Conservation (phyloP, 2,888 invertebrate species). For the Cistogaster globosa region DNA sequence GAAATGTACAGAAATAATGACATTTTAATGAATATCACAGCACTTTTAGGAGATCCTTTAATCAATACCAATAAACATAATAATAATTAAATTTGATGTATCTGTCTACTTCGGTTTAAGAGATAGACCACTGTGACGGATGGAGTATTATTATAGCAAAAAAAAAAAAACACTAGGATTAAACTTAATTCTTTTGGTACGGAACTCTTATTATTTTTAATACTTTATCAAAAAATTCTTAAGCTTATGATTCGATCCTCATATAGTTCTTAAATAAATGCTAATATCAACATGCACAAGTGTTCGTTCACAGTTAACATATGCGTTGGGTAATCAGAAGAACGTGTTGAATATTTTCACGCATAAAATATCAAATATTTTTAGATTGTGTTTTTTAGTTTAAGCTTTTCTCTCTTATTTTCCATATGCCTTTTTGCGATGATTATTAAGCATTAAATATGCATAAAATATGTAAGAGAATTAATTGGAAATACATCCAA, state of each 20-base stretch:
- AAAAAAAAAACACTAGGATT: too few relatives aligned
- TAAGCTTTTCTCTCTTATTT: not conserved
- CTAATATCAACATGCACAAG: not conserved
- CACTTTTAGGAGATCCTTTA: too few relatives aligned
- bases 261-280: not conserved
- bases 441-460: conserved; percentile 64
- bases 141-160: too few relatives aligned
- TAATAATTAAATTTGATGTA: too few relatives aligned
- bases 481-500: conserved; percentile 61
- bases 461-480: conserved; percentile 66
- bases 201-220: too few relatives aligned
- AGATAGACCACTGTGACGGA: too few relatives aligned
- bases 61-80: too few relatives aligned
- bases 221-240: too few relatives aligned
- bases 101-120: too few relatives aligned
- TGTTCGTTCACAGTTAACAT: conserved; percentile 24
- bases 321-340: conserved; percentile 62
- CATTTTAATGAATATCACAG: too few relatives aligned
- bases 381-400: conserved; percentile 10
- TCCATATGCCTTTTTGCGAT: conserved; percentile 33
- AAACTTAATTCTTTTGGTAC: too few relatives aligned
- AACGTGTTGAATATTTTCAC: conserved; percentile 71
- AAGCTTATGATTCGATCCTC: not conserved
- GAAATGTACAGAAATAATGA: too few relatives aligned
- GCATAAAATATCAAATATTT: conserved; percentile 63